Percentiles rank a stretch among this genome's conserved stretches.
These are phyloP conservation scores for Pachyuromys duprasi DNA, from an alignment of 2,797 vertebrate species.

Conservation along the genomic window DNA sequence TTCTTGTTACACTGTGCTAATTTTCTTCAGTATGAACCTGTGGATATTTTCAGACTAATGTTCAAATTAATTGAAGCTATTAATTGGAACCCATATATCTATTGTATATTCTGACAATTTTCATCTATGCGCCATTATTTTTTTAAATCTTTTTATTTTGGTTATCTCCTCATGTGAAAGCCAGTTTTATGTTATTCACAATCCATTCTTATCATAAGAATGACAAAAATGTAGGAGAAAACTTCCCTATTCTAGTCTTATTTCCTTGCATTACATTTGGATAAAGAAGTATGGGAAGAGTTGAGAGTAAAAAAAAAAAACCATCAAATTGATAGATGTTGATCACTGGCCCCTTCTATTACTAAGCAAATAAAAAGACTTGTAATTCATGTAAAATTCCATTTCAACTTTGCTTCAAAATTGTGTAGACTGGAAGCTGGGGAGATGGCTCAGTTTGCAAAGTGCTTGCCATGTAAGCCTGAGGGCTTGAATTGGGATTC, in stretches of 20 bases:
- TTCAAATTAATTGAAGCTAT: slow-evolving; percentile 47
- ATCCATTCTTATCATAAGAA: background rate
- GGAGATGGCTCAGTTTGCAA: background rate
- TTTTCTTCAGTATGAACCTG: slow-evolving; percentile 32
- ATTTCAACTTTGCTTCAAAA: background rate
- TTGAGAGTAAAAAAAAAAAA: background rate
- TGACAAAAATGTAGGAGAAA: background rate
- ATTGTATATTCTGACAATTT: slow-evolving; percentile 10
- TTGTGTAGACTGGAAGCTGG: background rate
- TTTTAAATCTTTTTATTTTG: background rate
- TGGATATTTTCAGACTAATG: background rate
- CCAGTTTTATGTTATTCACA: slow-evolving; percentile 40
- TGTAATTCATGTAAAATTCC: slow-evolving; percentile 48
- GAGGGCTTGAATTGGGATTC: background rate
- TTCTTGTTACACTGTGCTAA: background rate
- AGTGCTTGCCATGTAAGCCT: background rate
- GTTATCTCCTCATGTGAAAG: background rate
- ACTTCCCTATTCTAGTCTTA: background rate
- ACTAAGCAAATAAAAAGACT: slow-evolving; percentile 4
- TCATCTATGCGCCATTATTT: background rate
- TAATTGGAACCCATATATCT: slow-evolving; percentile 19
- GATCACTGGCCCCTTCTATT: background rate
- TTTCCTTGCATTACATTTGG: background rate
- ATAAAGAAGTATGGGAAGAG: slow-evolving; percentile 27
- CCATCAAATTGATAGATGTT: background rate